Conservation (phyloP, 2,797 vertebrate genomes). For the Oreortyx pictus region DNA sequence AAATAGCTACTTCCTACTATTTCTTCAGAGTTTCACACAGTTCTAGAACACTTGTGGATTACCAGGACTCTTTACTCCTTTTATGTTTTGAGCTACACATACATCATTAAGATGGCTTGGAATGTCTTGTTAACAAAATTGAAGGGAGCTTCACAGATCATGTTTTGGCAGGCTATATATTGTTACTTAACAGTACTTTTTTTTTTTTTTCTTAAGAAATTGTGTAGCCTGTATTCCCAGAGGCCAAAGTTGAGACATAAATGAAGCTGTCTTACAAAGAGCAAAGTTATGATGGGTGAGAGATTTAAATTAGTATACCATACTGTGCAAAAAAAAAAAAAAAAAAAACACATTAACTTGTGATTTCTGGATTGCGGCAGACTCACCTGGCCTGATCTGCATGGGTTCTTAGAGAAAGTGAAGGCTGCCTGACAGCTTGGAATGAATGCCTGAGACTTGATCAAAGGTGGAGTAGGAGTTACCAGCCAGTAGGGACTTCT, state of each 20-base stretch:
- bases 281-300: not conserved
- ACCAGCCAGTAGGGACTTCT: not conserved
- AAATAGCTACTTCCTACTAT: not conserved
- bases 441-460: not conserved
- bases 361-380: slow-evolving; percentile 12
- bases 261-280: not conserved
- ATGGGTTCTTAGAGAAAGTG: slow-evolving; percentile 9
- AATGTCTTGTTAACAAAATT: slow-evolving; percentile 34
- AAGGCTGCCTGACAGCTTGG: slow-evolving; percentile 1
- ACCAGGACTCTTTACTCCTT: slow-evolving; percentile 22
- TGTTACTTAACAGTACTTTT: not conserved
- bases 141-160: slow-evolving; percentile 36
- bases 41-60: not conserved
- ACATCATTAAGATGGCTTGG: slow-evolving; percentile 25
- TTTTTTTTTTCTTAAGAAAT: slow-evolving; percentile 42
- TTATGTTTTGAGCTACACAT: slow-evolving; percentile 1
- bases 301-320: slow-evolving; percentile 2
- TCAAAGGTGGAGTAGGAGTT: slow-evolving; percentile 4
- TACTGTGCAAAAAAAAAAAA: not conserved
- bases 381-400: not conserved
- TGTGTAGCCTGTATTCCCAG: slow-evolving; percentile 8
- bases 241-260: slow-evolving; percentile 8
- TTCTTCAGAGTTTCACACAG: slow-evolving; percentile 27
- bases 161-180: not conserved
- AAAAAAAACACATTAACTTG: not conserved